A percentile compares a stretch with the other conserved stretches of the same genome.
These are phyloP conservation scores for Molossus alvarezi DNA, from an alignment of 2,797 vertebrate species.

Conservation along the genomic window DNA sequence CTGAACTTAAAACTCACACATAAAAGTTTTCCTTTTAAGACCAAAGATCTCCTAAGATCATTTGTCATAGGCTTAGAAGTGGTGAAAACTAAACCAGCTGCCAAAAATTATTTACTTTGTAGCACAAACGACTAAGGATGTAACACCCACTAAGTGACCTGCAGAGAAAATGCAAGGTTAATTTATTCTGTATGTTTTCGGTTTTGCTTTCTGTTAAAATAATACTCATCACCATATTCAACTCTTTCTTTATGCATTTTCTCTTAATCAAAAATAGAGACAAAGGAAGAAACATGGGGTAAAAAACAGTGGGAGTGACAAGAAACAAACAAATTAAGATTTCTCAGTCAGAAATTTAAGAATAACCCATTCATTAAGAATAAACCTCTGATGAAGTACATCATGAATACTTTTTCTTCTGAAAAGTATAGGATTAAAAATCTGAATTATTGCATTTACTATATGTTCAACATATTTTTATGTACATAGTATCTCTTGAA, in stretches of 20 bases:
- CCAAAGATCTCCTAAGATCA: conserved; percentile 64
- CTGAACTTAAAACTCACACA: conserved; percentile 61
- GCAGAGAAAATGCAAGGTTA: conserved; percentile 68
- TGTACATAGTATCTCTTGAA: neutral
- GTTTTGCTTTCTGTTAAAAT: conserved; percentile 76
- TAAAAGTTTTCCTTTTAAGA: conserved; percentile 68
- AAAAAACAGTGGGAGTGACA: neutral
- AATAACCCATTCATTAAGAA: conserved; percentile 19
- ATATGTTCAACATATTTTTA: neutral
- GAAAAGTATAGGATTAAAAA: neutral
- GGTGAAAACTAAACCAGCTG: conserved; percentile 82
- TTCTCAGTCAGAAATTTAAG: conserved; percentile 46
- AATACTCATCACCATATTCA: conserved; percentile 74
- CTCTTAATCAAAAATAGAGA: conserved; percentile 63
- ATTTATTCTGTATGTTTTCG: conserved; percentile 76
- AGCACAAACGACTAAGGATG: conserved; percentile 75
- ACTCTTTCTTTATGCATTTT: conserved; percentile 56
- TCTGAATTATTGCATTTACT: neutral
- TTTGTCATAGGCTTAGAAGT: conserved; percentile 80
- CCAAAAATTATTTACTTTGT: conserved; percentile 79
- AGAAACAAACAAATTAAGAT: conserved; percentile 18
- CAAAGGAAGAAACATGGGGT: conserved; percentile 13
- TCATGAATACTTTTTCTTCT: neutral
- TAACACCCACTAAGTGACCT: conserved; percentile 62
- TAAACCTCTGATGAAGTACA: neutral